These are phyloP conservation scores for Ruditapes philippinarum DNA, from an alignment of 1,140 invertebrate species.

Conservation along the genomic window DNA sequence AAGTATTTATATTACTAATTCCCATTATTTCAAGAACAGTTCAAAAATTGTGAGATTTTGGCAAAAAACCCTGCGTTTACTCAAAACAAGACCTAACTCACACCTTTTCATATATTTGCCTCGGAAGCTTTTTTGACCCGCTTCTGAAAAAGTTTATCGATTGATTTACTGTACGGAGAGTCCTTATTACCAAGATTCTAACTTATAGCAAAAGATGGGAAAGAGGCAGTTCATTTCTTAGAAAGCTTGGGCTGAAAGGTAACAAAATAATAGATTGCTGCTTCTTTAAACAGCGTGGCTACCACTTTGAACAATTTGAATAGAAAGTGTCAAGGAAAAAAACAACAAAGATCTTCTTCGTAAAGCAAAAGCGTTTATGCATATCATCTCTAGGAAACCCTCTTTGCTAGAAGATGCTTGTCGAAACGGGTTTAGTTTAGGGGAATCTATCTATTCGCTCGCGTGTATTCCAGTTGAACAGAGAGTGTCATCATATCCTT, in stretches of 20 bases:
- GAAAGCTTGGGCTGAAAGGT: not conserved
- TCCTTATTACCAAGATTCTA: not conserved
- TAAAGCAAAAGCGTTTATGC: slow-evolving; percentile 3
- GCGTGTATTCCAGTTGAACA: not conserved
- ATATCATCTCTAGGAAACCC: not conserved
- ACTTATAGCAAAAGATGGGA: not conserved
- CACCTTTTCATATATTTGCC: not conserved
- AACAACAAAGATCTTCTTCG: not conserved
- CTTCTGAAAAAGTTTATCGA: not conserved
- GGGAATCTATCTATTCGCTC: not conserved
- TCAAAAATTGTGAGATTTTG: not conserved
- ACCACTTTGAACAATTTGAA: not conserved
- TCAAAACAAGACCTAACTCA: not conserved
- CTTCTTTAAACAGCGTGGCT: not conserved
- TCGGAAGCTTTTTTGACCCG: slow-evolving; percentile 15
- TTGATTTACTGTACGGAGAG: slow-evolving; percentile 15
- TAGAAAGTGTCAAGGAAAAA: not conserved
- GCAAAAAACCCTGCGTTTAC: not conserved
- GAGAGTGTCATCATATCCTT: not conserved
- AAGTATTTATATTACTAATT: too few relatives aligned
- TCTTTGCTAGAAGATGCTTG: not conserved
- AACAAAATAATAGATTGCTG: not conserved
- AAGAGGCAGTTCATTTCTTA: not conserved
- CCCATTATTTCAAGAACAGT: not conserved
- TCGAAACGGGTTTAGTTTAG: not conserved